These are phyloP conservation scores for Callinectes sapidus DNA, from an alignment of 2,888 invertebrate species.

Conservation along the genomic window DNA sequence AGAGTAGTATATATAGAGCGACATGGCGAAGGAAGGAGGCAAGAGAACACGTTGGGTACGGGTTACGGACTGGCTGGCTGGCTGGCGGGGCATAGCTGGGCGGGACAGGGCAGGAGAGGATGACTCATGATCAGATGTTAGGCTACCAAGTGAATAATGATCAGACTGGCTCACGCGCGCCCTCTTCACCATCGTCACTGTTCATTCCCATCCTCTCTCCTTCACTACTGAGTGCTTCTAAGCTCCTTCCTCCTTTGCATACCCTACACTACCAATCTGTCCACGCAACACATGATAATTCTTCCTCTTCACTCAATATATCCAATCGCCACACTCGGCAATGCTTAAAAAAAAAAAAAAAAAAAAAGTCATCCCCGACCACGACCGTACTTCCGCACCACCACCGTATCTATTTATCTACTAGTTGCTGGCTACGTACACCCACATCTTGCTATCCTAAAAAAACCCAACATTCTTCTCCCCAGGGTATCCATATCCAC, in stretches of 20 bases:
- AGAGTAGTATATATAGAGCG: not conserved
- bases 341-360: not conserved
- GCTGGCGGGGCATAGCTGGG: not conserved
- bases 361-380: not conserved
- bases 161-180: conserved; percentile 48
- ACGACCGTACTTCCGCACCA: not conserved
- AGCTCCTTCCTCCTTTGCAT: conserved; percentile 17
- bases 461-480: not conserved
- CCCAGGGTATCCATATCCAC: not conserved
- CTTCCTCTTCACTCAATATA: not conserved
- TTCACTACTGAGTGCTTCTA: not conserved
- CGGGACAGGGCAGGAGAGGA: not conserved
- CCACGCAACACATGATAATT: not conserved
- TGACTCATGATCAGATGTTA: conserved; percentile 63
- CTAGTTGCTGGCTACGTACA: not conserved
- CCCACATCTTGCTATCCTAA: not conserved
- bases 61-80: not conserved
- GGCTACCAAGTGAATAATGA: conserved; percentile 60
- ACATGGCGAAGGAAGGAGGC: not conserved
- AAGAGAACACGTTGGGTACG: not conserved
- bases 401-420: not conserved
- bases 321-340: not conserved
- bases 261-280: not conserved
- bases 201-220: not conserved
- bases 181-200: conserved; percentile 12